Conservation (phyloP, 2,113 vertebrate genomes). For the Myrmecophaga tridactyla region DNA sequence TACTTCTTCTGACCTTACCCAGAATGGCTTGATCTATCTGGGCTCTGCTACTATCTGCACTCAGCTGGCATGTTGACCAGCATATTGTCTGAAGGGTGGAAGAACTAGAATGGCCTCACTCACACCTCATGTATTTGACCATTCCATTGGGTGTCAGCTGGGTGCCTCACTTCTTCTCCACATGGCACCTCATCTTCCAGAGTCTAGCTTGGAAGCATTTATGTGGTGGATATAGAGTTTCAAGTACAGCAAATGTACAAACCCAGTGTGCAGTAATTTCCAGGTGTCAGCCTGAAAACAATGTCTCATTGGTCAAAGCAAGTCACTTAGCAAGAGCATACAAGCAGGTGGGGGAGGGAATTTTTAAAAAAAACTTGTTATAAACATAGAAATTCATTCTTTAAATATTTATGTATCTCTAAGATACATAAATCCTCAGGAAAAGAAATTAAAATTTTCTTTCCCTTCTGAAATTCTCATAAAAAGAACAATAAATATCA, state of each 20-base stretch:
- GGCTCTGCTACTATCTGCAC: not conserved
- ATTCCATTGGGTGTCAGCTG: not conserved
- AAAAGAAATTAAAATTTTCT: not conserved
- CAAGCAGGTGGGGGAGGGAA: not conserved
- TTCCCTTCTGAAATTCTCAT: not conserved
- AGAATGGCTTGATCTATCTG: not conserved
- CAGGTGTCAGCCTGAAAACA: not conserved
- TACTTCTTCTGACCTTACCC: not conserved
- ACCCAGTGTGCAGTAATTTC: not conserved
- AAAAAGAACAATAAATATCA: not conserved
- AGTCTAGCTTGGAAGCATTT: not conserved
- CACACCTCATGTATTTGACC: not conserved
- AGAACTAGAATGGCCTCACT: not conserved
- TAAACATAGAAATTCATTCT: not conserved
- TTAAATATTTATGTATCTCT: not conserved
- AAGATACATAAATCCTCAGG: not conserved
- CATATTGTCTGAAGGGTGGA: not conserved
- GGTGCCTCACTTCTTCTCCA: not conserved
- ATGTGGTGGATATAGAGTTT: not conserved
- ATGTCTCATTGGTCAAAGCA: not conserved
- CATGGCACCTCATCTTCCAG: not conserved
- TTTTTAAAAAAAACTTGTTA: not conserved
- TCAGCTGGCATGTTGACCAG: not conserved
- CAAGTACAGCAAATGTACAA: not conserved
- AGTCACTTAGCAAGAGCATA: not conserved